These are phyloP conservation scores for Zaprionus tsacasi DNA, from an alignment of 1,140 invertebrate species.

Conservation along the genomic window DNA sequence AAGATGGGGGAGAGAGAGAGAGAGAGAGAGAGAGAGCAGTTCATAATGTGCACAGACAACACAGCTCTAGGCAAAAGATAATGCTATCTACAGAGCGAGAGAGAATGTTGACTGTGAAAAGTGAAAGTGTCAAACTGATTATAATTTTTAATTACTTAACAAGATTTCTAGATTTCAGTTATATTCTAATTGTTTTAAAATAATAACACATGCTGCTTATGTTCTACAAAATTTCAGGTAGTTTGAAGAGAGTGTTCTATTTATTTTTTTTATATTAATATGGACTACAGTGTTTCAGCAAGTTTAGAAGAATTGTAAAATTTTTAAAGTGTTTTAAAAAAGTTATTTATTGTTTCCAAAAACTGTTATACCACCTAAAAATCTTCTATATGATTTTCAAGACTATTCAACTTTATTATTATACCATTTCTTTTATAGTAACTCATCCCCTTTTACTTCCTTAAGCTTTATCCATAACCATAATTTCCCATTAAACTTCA, in stretches of 20 bases:
- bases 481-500: constrained; percentile 2
- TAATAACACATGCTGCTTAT: background rate
- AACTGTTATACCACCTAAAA: background rate
- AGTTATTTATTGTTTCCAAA: background rate
- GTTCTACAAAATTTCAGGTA: background rate
- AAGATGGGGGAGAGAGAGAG: background rate
- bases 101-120: background rate
- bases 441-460: background rate
- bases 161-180: background rate
- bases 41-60: background rate
- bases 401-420: background rate
- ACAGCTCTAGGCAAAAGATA: background rate
- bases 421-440: background rate
- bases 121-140: constrained; percentile 4
- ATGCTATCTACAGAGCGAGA: background rate
- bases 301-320: too few species aligned
- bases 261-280: too few species aligned
- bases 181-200: background rate
- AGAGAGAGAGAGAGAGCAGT: background rate
- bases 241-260: background rate
- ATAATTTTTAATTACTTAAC: constrained; percentile 1
- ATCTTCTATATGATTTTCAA: background rate
- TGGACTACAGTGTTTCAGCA: too few species aligned
- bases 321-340: too few species aligned
- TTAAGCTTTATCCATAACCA: background rate